phyloP scores from a whole-genome alignment of 2,797 vertebrate genomes.

The Bradypus variegatus region DNA sequence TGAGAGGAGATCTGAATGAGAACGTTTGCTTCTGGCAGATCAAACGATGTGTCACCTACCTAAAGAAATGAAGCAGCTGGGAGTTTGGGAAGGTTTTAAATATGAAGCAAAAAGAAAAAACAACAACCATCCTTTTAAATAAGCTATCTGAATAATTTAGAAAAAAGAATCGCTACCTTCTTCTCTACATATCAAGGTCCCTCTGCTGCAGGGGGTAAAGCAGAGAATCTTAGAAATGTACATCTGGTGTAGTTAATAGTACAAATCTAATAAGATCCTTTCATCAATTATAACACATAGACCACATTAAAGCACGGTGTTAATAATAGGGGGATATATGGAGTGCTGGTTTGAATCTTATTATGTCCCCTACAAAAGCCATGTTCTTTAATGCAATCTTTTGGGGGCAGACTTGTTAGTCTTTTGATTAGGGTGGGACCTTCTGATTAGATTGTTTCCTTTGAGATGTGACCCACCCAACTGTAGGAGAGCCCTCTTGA shows the following conservation, averaged over 20 bases:
- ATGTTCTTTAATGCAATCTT: too few species aligned
- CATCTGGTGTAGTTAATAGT: neutral
- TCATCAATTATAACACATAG: too few species aligned
- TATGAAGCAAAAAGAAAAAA: neutral
- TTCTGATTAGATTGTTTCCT: too few species aligned
- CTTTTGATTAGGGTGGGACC: too few species aligned
- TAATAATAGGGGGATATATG: too few species aligned
- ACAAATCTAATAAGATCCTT: too few species aligned
- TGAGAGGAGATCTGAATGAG: constrained; percentile 99
- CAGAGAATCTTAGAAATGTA: neutral
- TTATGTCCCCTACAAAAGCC: too few species aligned
- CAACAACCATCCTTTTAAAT: neutral
- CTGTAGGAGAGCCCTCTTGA: too few species aligned
- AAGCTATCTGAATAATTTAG: neutral
- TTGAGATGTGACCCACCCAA: too few species aligned
- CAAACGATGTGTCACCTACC: constrained; percentile 98
- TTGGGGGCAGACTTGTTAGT: too few species aligned
- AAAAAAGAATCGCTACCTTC: neutral
- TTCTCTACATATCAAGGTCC: neutral
- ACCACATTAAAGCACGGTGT: too few species aligned
- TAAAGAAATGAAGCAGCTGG: constrained; percentile 62
- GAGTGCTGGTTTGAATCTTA: too few species aligned
- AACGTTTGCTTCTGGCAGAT: constrained; percentile 96
- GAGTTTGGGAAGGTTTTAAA: neutral
- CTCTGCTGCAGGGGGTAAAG: neutral